Evolutionary conservation across 1,140 invertebrate genomes (phyloP).

Genomic region (Amyelois transitella): DNA sequence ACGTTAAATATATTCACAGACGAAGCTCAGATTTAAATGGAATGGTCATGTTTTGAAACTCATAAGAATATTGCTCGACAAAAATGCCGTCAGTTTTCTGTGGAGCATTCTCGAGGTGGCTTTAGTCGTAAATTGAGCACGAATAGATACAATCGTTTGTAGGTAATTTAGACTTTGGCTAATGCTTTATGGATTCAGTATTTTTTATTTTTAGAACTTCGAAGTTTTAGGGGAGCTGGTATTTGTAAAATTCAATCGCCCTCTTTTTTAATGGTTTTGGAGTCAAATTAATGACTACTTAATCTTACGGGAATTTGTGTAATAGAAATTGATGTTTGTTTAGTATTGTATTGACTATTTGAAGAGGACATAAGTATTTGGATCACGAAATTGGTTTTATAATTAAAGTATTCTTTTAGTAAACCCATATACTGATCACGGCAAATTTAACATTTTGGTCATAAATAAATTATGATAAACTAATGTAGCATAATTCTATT

Average conservation of each 20-base stretch:
- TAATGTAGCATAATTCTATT: neutral
- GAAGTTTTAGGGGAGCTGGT: neutral
- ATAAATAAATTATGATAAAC: no score
- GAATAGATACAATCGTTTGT: constrained; percentile 46
- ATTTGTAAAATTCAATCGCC: constrained; percentile 3
- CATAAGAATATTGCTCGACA: constrained; percentile 49
- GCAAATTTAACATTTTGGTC: no score
- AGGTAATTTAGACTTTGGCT: constrained; percentile 31
- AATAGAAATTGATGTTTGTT: neutral
- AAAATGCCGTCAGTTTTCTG: constrained; percentile 41
- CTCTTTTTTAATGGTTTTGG: neutral
- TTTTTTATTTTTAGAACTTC: constrained; percentile 1
- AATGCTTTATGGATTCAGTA: constrained; percentile 25
- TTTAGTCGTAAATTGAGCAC: constrained; percentile 45
- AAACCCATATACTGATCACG: no score
- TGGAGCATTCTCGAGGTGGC: constrained; percentile 33
- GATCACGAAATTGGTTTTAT: no score
- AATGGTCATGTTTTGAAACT: constrained; percentile 59
- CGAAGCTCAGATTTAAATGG: constrained; percentile 49
- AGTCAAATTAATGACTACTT: neutral
- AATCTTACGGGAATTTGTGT: neutral
- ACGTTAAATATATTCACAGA: constrained; percentile 41
- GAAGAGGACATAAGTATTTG: no score
- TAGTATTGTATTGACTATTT: no score
- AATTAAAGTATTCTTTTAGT: no score